These are phyloP conservation scores for Tetragonisca angustula DNA, from an alignment of 2,888 invertebrate genomes.

Conservation along the genomic window DNA sequence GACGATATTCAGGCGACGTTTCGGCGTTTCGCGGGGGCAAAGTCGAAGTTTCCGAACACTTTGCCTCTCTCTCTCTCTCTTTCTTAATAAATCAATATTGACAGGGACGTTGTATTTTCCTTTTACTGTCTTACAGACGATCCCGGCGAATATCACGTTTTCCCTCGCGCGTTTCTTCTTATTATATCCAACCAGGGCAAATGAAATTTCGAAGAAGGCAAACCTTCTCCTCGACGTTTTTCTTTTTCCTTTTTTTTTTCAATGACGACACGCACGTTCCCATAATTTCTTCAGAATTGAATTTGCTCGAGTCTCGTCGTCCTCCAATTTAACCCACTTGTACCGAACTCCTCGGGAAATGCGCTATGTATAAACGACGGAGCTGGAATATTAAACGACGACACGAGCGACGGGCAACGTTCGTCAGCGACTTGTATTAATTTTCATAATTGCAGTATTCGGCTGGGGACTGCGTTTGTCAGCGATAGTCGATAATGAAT, in stretches of 20 bases:
- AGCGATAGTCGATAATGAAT: conserved; percentile 41
- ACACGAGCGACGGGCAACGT: neutral
- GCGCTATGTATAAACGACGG: no score
- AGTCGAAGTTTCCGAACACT: conserved; percentile 56
- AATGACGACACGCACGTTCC: neutral
- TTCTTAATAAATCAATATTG: conserved; percentile 61
- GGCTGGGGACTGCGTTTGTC: conserved; percentile 11
- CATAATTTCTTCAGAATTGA: conserved; percentile 36
- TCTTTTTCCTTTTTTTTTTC: neutral
- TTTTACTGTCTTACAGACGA: neutral
- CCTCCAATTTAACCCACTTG: neutral
- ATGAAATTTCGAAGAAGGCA: conserved; percentile 12
- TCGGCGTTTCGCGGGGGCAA: conserved; percentile 34
- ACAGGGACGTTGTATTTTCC: conserved; percentile 41
- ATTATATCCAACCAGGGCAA: neutral
- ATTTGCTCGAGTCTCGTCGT: neutral
- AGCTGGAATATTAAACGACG: neutral
- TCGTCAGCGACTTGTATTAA: conserved; percentile 39
- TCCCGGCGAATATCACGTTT: conserved; percentile 23
- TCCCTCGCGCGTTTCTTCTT: neutral
- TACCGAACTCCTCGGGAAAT: neutral
- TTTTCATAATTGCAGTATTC: conserved; percentile 54
- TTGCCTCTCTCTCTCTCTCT: neutral
- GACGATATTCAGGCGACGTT: conserved; percentile 39
- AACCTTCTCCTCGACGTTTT: neutral